Evolutionary conservation across 2,797 vertebrate species (phyloP), one percentile per base, ranked within the genome.

Genomic region (Sebastes diploproa): DNA sequence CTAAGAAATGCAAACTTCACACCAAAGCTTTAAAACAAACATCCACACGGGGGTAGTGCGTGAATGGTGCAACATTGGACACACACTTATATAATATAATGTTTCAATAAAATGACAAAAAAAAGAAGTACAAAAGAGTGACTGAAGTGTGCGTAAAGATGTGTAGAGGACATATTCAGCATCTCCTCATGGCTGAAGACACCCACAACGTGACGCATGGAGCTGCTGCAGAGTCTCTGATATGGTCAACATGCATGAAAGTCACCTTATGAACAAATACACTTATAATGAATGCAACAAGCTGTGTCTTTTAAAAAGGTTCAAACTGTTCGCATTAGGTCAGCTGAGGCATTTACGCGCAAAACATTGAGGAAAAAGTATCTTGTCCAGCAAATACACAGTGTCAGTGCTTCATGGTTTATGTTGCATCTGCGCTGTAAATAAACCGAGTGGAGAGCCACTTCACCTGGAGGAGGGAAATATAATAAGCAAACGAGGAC

Each of bases 401-500:
- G 29, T 2, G 20, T 6, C 46, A 12, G 18, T 16, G 20, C 30
- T 12, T 29, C 34, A 0, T 4, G 2, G 25, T 42, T 46, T 4
- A 4, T 6, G 18, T 1, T 1, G 6, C 2, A 30, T 71, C 14
- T 1, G 13, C 1, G 46, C 25, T 55, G 6, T 30, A 65, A 69
- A 81, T 77, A 74, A 86, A 72, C 4, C 13, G 9, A 67, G 70
- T 5, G 5, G n/a, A 64, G 56, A 86, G 65, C 8, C 68, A 32
- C 78, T 75, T 78, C 54, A 86, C 56, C 55, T 88, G 67, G 61
- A 71, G 77, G 4, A 82, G 36, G 0, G 22, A 1, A 22, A 71
- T 3, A 71, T 3, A 81, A 68, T 80, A 91, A 91, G 87, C 65
- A 90, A 76, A 86, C 23, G n/a, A 42, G 64, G 77, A 96, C 96